A percentile compares a stretch with the other conserved stretches of the same genome.
phyloP scores from a whole-genome alignment of 2,113 vertebrate species.

The Sciurus niger region DNA sequence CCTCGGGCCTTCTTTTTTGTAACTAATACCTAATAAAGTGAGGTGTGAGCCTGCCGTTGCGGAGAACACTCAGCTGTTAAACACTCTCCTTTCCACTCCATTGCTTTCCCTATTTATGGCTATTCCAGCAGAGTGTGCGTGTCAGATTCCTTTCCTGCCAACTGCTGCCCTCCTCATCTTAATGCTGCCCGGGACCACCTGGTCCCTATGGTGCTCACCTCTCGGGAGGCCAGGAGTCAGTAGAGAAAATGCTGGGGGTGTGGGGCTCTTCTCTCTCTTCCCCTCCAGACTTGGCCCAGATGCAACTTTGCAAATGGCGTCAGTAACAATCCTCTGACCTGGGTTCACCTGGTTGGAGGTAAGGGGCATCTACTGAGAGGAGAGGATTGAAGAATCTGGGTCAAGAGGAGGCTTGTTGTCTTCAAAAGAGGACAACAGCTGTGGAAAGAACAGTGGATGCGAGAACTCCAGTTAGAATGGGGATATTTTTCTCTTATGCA shows the following conservation, averaged over 20 bases:
- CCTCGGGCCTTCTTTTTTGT: slow-evolving; percentile 71
- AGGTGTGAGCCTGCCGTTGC: slow-evolving; percentile 69
- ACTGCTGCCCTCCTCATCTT: slow-evolving; percentile 52
- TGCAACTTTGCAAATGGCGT: background rate
- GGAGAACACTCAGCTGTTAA: slow-evolving; percentile 73
- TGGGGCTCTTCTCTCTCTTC: background rate
- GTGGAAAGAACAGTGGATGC: background rate
- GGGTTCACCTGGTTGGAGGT: background rate
- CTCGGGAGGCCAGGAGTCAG: background rate
- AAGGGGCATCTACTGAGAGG: too few relatives aligned
- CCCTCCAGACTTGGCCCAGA: background rate
- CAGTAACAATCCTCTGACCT: background rate
- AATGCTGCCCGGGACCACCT: background rate
- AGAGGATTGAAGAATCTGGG: background rate
- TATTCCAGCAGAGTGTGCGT: slow-evolving; percentile 24
- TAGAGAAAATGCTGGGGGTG: background rate
- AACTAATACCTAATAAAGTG: slow-evolving; percentile 76
- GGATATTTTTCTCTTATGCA: background rate
- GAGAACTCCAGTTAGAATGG: background rate
- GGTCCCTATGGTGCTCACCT: background rate
- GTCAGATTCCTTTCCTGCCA: slow-evolving; percentile 64
- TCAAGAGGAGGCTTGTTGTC: background rate
- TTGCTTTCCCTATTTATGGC: slow-evolving; percentile 78
- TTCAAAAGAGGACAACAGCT: background rate
- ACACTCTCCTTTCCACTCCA: slow-evolving; percentile 69